A percentile compares a stretch with the other conserved stretches of the same genome.
phyloP scores from a whole-genome alignment of 2,888 invertebrate species.

The Pollenia griseotomentosa region DNA sequence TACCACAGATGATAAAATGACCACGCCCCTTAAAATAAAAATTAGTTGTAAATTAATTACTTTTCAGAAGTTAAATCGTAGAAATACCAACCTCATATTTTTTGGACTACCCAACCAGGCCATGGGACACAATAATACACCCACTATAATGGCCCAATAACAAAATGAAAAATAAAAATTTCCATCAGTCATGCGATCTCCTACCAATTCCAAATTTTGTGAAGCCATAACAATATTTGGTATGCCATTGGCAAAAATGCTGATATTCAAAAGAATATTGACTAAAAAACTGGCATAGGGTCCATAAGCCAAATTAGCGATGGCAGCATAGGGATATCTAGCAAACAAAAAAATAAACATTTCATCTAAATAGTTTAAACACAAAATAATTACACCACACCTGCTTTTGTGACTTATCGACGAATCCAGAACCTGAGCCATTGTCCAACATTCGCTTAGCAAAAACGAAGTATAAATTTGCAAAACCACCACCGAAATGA shows the following conservation, averaged over 20 bases:
- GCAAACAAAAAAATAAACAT: conserved; percentile 66
- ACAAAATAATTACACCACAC: conserved; percentile 77
- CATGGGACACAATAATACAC: conserved; percentile 90
- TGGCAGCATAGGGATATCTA: conserved; percentile 93
- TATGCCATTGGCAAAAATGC: conserved; percentile 91
- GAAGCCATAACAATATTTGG: conserved; percentile 93
- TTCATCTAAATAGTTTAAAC: not conserved
- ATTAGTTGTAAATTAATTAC: not conserved
- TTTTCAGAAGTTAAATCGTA: not conserved
- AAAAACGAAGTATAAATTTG: conserved; percentile 93
- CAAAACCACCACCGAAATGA: conserved; percentile 87
- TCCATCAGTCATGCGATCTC: conserved; percentile 88
- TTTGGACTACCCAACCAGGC: conserved; percentile 96
- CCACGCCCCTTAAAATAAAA: conserved; percentile 81
- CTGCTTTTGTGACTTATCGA: conserved; percentile 87
- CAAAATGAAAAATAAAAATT: conserved; percentile 90
- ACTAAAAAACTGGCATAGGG: conserved; percentile 86
- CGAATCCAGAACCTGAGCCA: conserved; percentile 90
- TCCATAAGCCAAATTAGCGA: conserved; percentile 92
- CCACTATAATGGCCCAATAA: conserved; percentile 92
- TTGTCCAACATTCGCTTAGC: conserved; percentile 92
- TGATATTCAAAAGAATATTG: conserved; percentile 89
- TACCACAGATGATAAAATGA: conserved; percentile 87
- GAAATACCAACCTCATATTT: conserved; percentile 91
- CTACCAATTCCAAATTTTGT: conserved; percentile 91